A percentile compares a stretch with the other conserved stretches of the same genome.
phyloP scores from a whole-genome alignment of 2,797 vertebrate species.

The Rhinatrema bivittatum region DNA sequence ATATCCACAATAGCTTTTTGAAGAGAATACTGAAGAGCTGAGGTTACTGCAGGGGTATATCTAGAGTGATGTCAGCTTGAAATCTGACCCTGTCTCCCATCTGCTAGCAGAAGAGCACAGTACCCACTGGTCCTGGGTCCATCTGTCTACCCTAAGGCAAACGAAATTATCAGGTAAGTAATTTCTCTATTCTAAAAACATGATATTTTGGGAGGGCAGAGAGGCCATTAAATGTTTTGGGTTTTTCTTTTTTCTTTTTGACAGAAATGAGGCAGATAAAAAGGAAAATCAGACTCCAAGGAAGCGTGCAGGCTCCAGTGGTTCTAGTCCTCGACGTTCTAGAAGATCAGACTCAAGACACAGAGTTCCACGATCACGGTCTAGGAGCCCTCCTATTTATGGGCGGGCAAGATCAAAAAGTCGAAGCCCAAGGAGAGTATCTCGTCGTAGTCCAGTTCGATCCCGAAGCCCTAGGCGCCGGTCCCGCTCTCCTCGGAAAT shows the following conservation, averaged over 20 bases:
- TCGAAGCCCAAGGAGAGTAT: conserved; percentile 42
- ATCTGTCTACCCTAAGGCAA: too few species aligned
- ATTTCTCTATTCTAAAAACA: too few species aligned
- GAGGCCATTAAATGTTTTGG: too few species aligned
- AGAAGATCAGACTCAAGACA: conserved; percentile 41
- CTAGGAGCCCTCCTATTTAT: conserved; percentile 40
- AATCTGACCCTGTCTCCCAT: too few species aligned
- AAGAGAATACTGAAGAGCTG: too few species aligned
- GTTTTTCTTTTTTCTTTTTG: not conserved
- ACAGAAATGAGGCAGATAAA: conserved; percentile 40
- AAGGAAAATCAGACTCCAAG: conserved; percentile 49
- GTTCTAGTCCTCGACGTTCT: conserved; percentile 45
- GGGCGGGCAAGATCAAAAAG: conserved; percentile 41
- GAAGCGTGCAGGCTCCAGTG: conserved; percentile 43
- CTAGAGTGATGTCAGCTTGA: too few species aligned
- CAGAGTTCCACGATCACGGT: conserved; percentile 30
- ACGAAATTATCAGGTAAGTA: too few species aligned
- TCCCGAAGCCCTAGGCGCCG: not conserved
- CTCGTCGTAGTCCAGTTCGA: conserved; percentile 22
- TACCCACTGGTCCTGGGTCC: too few species aligned
- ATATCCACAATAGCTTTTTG: too few species aligned
- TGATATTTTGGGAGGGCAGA: too few species aligned
- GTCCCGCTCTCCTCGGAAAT: conserved; percentile 37
- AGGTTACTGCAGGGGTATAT: too few species aligned
- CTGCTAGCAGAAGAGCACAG: too few species aligned